A percentile compares a stretch with the other conserved stretches of the same genome.
Evolutionary conservation across 2,888 invertebrate species (phyloP).

Genomic region (Ectemnius lituratus): DNA sequence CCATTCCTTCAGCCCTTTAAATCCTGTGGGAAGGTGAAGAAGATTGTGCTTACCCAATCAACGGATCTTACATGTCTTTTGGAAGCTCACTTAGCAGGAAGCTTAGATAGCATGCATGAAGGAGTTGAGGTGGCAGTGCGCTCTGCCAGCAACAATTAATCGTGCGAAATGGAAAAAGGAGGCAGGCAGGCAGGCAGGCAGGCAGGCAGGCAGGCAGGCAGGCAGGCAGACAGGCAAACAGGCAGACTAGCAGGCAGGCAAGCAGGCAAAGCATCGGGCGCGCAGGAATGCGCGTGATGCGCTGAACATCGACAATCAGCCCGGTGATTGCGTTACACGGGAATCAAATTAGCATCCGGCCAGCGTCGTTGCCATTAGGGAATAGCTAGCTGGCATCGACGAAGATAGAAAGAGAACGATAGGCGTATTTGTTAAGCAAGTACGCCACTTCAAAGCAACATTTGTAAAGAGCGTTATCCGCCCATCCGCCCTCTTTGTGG

Average conservation of each 20-base stretch:
- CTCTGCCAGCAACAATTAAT: slow-evolving; percentile 50
- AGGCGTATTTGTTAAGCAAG: slow-evolving; percentile 44
- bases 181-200: slow-evolving; percentile 8
- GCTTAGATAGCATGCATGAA: slow-evolving; percentile 25
- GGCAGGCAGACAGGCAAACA: no score
- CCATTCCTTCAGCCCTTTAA: no score
- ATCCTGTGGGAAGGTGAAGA: no score
- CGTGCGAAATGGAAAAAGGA: slow-evolving; percentile 56
- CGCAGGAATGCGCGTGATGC: slow-evolving; percentile 58
- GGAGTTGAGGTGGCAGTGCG: slow-evolving; percentile 18
- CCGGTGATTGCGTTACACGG: slow-evolving; percentile 62
- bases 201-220: no score
- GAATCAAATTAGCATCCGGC: slow-evolving; percentile 69
- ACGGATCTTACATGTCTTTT: no score
- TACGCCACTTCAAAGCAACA: slow-evolving; percentile 11
- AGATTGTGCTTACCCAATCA: no score
- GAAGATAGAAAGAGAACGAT: slow-evolving; percentile 40
- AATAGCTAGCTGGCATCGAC: slow-evolving; percentile 10
- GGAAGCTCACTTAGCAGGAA: neutral
- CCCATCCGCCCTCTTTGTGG: slow-evolving; percentile 5
- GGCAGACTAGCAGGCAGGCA: no score
- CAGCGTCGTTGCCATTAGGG: slow-evolving; percentile 50
- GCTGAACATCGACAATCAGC: slow-evolving; percentile 61
- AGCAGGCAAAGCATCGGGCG: slow-evolving; percentile 13
- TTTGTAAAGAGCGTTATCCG: slow-evolving; percentile 34